phyloP scores from a whole-genome alignment of 2,113 vertebrate species.

The Pelecanus crispus region DNA sequence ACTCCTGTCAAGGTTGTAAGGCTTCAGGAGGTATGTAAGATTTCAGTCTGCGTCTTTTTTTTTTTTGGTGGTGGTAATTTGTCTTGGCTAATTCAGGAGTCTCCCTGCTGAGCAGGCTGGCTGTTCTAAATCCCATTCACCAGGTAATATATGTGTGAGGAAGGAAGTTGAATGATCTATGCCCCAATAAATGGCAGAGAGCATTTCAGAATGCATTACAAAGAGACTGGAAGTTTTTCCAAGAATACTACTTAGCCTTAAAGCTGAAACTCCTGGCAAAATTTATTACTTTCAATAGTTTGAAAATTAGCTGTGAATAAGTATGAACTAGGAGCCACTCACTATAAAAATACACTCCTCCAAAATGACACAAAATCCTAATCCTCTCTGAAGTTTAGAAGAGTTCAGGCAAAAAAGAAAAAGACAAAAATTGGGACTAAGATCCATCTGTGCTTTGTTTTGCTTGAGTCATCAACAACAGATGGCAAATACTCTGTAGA shows the following conservation, averaged over 20 bases:
- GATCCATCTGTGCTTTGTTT: neutral
- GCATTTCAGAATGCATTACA: neutral
- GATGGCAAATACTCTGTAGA: neutral
- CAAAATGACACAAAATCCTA: neutral
- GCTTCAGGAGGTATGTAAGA: neutral
- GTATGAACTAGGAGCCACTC: neutral
- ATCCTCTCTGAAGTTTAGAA: neutral
- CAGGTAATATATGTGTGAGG: neutral
- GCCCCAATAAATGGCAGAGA: neutral
- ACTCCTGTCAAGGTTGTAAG: neutral
- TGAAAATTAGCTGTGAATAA: neutral
- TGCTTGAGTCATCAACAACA: neutral
- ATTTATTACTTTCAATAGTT: neutral
- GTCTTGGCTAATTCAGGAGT: neutral
- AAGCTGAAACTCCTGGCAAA: neutral
- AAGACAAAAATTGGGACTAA: neutral
- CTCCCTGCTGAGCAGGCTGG: neutral
- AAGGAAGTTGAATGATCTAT: neutral
- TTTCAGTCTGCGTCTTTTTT: neutral
- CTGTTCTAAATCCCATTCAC: slow-evolving; percentile 1
- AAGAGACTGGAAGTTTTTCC: neutral
- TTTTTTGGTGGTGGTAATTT: neutral
- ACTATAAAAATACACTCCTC: neutral
- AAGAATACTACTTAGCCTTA: neutral
- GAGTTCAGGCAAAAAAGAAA: neutral